These are phyloP conservation scores for Phodopus roborovskii DNA, from an alignment of 2,113 vertebrate genomes.

Conservation along the genomic window DNA sequence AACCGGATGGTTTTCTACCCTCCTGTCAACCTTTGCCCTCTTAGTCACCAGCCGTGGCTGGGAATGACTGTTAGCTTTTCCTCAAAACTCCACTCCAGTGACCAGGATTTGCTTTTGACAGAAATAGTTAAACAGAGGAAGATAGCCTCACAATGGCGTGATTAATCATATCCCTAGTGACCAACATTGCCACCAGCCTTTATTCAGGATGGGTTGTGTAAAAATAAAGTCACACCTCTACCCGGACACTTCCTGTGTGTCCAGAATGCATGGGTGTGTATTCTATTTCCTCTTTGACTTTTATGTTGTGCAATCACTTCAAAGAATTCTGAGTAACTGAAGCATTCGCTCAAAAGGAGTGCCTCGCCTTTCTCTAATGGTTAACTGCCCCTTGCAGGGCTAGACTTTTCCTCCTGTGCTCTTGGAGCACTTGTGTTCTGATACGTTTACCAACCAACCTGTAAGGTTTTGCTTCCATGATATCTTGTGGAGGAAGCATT, in stretches of 20 bases:
- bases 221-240: conserved; percentile 38
- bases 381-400: neutral
- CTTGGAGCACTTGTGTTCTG: neutral
- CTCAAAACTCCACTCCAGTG: neutral
- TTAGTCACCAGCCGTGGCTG: conserved; percentile 7
- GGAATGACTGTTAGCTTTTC: neutral
- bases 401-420: neutral
- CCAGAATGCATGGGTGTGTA: neutral
- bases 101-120: conserved; percentile 21
- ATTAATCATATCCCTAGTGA: neutral
- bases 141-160: neutral
- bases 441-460: neutral
- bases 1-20: neutral
- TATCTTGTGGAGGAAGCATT: neutral
- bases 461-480: neutral
- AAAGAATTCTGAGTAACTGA: conserved; percentile 29
- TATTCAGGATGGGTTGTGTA: neutral
- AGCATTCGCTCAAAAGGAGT: neutral
- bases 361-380: conserved; percentile 5
- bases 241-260: neutral
- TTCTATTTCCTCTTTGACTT: conserved; percentile 63
- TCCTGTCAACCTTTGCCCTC: neutral
- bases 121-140: neutral
- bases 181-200: neutral
- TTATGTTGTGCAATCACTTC: conserved; percentile 6